Evolutionary conservation across 2,888 invertebrate species (phyloP).

Genomic region (Cephus sareptanus): DNA sequence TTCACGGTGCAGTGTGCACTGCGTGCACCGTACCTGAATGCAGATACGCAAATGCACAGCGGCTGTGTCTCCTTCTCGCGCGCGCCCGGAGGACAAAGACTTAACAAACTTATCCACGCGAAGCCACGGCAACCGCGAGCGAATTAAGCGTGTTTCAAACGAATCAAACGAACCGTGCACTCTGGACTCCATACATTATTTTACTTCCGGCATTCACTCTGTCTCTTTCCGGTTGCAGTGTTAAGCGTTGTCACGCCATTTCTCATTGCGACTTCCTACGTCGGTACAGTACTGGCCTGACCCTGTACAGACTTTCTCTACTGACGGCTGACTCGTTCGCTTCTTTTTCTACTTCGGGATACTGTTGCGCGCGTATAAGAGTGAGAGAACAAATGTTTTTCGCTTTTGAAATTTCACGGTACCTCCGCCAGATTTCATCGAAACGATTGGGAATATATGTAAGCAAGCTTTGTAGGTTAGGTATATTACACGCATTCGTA

Average conservation of each 20-base stretch:
- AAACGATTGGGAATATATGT: background rate
- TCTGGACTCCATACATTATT: background rate
- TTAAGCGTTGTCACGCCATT: background rate
- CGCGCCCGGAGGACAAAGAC: background rate
- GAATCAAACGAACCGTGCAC: background rate
- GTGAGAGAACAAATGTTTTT: background rate
- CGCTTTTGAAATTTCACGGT: background rate
- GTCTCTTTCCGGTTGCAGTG: background rate
- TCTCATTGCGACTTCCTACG: background rate
- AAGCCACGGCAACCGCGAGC: background rate
- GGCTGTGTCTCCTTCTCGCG: background rate
- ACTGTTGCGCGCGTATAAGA: background rate
- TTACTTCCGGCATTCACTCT: background rate
- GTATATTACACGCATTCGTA: no score
- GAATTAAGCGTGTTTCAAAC: background rate
- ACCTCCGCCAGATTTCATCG: background rate
- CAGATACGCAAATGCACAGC: background rate
- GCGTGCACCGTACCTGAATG: background rate
- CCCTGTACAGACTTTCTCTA: background rate
- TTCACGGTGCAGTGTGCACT: background rate
- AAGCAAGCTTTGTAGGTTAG: background rate
- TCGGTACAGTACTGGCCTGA: background rate
- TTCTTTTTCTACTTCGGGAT: background rate
- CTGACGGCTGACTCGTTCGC: background rate
- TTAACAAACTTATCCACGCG: background rate